Evolutionary conservation across 2,888 invertebrate species (phyloP), one percentile per base, ranked within the genome.

Genomic region (Ennomos erosarius): DNA sequence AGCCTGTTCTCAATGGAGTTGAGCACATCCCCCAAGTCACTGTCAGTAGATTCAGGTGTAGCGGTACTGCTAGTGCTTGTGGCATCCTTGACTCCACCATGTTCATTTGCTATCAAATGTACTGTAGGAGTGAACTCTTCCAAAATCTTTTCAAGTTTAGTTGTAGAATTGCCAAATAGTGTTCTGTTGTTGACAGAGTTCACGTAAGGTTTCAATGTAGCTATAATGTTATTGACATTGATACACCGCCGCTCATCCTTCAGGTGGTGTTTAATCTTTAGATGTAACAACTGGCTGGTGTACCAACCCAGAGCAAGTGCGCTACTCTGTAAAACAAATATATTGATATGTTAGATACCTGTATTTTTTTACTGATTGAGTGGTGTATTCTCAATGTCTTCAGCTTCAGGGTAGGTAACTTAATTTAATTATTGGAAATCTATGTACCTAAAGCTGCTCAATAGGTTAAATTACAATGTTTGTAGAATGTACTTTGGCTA

Each of bases 271-370:
- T 90, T 91, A 39, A 82, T 65, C 48, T 85, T 90, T 43, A 89
- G 70, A 68, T 89, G 87, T 45, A 94, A 79, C 1, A 94, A 81
- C 69, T 95, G 94, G 71, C 93, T 94, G 13, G 95, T 89, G 59
- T 94, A 93, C 94, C 94, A 95, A 43, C 95, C 95, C 59, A 94
- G 76, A 11, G 95, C 93, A 45, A 95, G 75, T 12, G 93, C 93
- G 69, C 94, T 92, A 67, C 94, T 94, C 95, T 95, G 85, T 61
- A 66, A 63, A 46, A 13, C n/a, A 43, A 58, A 46, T 6, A 52
- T 10, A 35, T 45, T 26, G 6, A 6, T 26, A 26, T 26, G 5
- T 26, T 26, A 26, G 26, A 26, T 26, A 26, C 6, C 26, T 26
- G 26, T 26, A 6, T 26, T 26, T 26, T 3, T 26, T 3, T 26